These are phyloP conservation scores for Oryzias celebensis DNA, from an alignment of 2,113 vertebrate genomes.

Conservation along the genomic window DNA sequence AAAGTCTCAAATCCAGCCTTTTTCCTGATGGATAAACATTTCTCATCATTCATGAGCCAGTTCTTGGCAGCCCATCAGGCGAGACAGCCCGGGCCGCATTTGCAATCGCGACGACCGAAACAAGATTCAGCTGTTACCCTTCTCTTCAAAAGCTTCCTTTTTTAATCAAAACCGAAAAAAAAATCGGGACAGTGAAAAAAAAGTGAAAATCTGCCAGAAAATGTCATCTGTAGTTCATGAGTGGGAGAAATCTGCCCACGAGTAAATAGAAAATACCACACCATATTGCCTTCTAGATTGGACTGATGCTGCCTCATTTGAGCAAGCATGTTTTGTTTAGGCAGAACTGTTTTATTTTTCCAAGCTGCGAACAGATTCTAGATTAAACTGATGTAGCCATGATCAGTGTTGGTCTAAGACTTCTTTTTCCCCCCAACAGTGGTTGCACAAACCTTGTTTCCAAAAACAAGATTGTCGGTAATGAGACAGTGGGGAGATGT, in stretches of 20 bases:
- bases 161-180: no score
- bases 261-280: neutral
- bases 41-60: slow-evolving; percentile 21
- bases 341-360: neutral
- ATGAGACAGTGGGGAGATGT: slow-evolving; percentile 27
- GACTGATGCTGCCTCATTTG: neutral
- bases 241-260: slow-evolving; percentile 18
- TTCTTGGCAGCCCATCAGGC: neutral
- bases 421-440: slow-evolving; percentile 5
- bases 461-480: slow-evolving; percentile 41
- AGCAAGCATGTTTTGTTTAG: neutral
- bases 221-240: slow-evolving; percentile 10
- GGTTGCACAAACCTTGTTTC: slow-evolving; percentile 2
- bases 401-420: slow-evolving; percentile 10
- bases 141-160: neutral
- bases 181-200: neutral
- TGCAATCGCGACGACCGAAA: slow-evolving; percentile 7
- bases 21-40: slow-evolving; percentile 30
- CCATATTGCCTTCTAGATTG: neutral
- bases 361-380: neutral
- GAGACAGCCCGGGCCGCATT: slow-evolving; percentile 4
- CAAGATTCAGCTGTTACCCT: slow-evolving; percentile 2
- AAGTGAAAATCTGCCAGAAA: slow-evolving; percentile 9
- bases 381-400: slow-evolving; percentile 2
- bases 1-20: slow-evolving; percentile 27